Percentiles rank a stretch among this genome's conserved stretches.
phyloP scores from a whole-genome alignment of 2,113 vertebrate genomes.

The Clarias gariepinus region DNA sequence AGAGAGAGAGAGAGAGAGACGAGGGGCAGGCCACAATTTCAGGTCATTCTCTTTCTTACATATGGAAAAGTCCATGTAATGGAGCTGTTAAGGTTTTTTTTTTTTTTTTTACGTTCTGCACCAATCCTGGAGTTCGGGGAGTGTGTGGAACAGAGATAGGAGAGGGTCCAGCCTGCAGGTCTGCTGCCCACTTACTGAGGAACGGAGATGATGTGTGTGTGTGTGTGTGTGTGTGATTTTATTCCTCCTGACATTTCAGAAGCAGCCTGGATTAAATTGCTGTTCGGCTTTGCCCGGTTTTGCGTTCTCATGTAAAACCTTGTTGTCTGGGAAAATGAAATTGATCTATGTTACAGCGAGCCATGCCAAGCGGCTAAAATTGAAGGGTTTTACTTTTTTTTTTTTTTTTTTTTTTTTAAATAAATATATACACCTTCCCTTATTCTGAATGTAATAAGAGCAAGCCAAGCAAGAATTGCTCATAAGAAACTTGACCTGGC shows the following conservation, averaged over 20 bases:
- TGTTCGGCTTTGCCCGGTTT: conserved; percentile 16
- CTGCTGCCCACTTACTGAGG: conserved; percentile 15
- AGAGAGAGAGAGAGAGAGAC: neutral
- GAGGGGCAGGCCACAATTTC: neutral
- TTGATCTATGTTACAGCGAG: neutral
- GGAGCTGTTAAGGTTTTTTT: conserved; percentile 37
- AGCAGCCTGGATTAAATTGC: conserved; percentile 16
- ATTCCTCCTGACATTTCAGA: conserved; percentile 35
- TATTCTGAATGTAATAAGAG: neutral
- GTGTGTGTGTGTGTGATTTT: conserved; percentile 24
- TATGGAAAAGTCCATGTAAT: conserved; percentile 37
- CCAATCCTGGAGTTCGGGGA: conserved; percentile 26
- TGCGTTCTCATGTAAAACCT: conserved; percentile 12
- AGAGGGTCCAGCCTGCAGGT: conserved; percentile 35
- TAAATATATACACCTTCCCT: neutral
- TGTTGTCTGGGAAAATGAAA: conserved; percentile 2
- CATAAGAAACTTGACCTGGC: neutral
- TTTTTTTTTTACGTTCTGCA: conserved; percentile 9
- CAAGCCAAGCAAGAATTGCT: neutral
- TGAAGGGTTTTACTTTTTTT: neutral
- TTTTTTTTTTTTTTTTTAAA: too few relatives aligned
- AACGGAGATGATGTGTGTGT: neutral
- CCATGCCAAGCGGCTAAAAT: neutral
- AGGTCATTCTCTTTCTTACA: conserved; percentile 22
- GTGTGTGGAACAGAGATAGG: conserved; percentile 41